These are phyloP conservation scores for Thyatira batis DNA, from an alignment of 2,888 invertebrate genomes.

Conservation along the genomic window DNA sequence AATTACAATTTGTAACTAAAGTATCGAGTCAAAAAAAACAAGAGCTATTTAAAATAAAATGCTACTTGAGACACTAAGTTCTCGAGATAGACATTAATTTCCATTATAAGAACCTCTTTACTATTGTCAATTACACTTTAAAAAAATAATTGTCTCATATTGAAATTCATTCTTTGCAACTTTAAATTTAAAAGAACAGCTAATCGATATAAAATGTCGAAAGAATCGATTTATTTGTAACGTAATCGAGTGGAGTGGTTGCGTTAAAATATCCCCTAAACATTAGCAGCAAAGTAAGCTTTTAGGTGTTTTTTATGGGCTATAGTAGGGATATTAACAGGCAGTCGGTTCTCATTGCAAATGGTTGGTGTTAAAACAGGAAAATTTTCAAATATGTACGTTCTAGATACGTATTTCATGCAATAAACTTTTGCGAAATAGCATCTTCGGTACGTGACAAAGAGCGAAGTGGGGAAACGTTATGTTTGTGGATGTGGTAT, in stretches of 20 bases:
- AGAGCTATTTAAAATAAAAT: not conserved
- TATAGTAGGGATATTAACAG: slow-evolving; percentile 51
- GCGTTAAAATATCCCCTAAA: slow-evolving; percentile 18
- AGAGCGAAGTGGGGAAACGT: slow-evolving; percentile 9
- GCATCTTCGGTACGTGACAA: slow-evolving; percentile 42
- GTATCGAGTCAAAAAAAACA: not conserved
- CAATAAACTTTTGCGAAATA: slow-evolving; percentile 59
- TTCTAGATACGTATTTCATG: slow-evolving; percentile 56
- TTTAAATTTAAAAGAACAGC: not conserved
- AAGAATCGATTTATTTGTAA: slow-evolving; percentile 3
- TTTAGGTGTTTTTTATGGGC: slow-evolving; percentile 45
- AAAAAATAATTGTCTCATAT: slow-evolving; percentile 20
- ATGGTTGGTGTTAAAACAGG: slow-evolving; percentile 41
- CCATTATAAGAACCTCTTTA: slow-evolving; percentile 16
- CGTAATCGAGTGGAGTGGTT: slow-evolving; percentile 44
- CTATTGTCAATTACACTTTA: slow-evolving; percentile 23
- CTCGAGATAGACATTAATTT: slow-evolving; percentile 6
- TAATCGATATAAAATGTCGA: not conserved
- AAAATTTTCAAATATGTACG: slow-evolving; percentile 57
- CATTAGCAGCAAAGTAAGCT: slow-evolving; percentile 10
- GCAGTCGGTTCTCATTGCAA: slow-evolving; percentile 37
- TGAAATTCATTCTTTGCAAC: not conserved
- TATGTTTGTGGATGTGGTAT: slow-evolving; percentile 33
- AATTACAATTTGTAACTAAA: not conserved
- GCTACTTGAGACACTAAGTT: not conserved